Evolutionary conservation across 2,113 vertebrate genomes (phyloP).

Genomic region (Pristiophorus japonicus): DNA sequence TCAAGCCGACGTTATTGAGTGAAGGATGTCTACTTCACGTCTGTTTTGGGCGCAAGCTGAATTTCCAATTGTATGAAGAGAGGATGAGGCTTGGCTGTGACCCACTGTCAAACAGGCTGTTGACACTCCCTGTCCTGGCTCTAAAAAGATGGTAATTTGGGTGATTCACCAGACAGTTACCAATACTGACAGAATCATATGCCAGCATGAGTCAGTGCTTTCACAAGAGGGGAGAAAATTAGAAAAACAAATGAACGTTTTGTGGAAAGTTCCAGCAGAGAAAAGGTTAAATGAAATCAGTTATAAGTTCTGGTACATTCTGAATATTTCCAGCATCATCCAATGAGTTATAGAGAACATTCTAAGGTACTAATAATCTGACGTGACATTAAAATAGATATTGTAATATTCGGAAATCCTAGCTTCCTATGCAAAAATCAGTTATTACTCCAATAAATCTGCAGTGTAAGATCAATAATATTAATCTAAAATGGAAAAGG

Average conservation of each 20-base stretch:
- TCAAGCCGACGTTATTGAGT: too few relatives aligned
- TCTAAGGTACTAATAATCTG: background rate
- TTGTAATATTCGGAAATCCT: background rate
- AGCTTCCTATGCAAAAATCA: background rate
- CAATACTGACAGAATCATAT: background rate
- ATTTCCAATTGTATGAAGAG: background rate
- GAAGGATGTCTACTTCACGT: background rate
- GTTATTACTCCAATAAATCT: constrained; percentile 29
- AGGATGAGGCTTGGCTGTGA: background rate
- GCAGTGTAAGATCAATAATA: constrained; percentile 17
- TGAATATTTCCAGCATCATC: background rate
- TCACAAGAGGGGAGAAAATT: background rate
- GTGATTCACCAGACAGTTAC: background rate
- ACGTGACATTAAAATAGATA: background rate
- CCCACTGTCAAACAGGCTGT: background rate
- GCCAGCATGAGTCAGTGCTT: background rate
- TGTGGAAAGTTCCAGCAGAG: background rate
- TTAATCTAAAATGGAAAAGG: constrained; percentile 13
- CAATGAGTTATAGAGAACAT: background rate
- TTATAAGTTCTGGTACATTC: background rate
- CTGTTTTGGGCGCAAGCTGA: background rate
- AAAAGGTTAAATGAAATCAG: background rate
- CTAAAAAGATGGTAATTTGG: background rate
- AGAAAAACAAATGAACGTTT: background rate
- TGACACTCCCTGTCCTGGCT: background rate